A percentile compares a stretch with the other conserved stretches of the same genome.
phyloP scores from a whole-genome alignment of 1,140 invertebrate species.

The Drosophila sp. region DNA sequence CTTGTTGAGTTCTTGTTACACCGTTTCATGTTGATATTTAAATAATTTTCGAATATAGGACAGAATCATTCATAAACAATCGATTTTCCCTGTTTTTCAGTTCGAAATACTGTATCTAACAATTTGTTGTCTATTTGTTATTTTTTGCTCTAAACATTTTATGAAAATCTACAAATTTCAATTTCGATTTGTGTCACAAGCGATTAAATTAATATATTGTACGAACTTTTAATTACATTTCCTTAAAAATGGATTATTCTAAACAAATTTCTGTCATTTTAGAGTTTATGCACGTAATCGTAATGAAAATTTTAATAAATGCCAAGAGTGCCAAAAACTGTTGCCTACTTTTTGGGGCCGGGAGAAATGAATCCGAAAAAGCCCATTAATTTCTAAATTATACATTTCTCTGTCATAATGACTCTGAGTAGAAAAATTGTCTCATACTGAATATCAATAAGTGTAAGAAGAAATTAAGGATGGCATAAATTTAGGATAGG shows the following conservation, averaged over 20 bases:
- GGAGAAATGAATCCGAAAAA: not conserved
- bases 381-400: not conserved
- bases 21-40: no score
- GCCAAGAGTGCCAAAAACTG: not conserved
- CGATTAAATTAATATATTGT: conserved; percentile 2
- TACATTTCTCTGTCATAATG: no score
- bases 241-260: not conserved
- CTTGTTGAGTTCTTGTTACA: no score
- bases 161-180: not conserved
- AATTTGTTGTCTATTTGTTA: not conserved
- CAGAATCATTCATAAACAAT: no score
- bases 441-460: no score
- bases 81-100: no score
- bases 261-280: not conserved
- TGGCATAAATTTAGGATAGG: no score
- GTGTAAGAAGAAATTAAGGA: no score
- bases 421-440: no score
- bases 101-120: no score
- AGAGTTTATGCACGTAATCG: not conserved
- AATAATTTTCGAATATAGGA: no score
- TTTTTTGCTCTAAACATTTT: not conserved
- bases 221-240: conserved; percentile 3
- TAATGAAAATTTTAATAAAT: not conserved
- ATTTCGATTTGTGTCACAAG: not conserved
- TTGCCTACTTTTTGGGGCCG: not conserved